Base-by-base conservation (phyloP, 2,113 vertebrate genomes). In the Hippocampus guttulatus region DNA sequence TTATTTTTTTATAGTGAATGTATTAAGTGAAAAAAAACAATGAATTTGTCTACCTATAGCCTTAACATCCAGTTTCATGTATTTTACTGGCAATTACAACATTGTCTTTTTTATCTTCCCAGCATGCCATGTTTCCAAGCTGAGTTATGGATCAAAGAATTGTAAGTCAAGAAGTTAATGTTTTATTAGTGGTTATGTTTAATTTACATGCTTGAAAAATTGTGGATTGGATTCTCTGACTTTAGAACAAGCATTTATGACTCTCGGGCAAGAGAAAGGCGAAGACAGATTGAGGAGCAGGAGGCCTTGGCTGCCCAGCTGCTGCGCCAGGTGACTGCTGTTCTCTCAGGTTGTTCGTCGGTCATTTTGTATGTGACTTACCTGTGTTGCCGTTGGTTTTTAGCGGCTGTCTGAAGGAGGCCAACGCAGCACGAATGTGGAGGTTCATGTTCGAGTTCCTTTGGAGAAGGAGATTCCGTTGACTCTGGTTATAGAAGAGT, bases 71-170 rank as follows among this genome's bases (percentile, higher is more conserved):
- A 27, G 21, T 68, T 15, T 12, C 12, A 1, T 30, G 12, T 49
- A 49, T 41, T 67, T 71, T 27, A 12, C 30, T 52, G 52, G 0
- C 21, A 18, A 60, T 5, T 27, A n/a, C 54, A 38, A 75, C 67
- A 70, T 71, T 73, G 67, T 70, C 21, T 20, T 18, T 18, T 45
- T 45, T 66, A 0, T 81, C 1, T 68, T 76, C 75, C 23, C 74
- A 98, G 96, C 66, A 80, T 89, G 70, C 91, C 92, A 0, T 95
- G 93, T 85, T 98, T 99, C 89, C 92, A 96, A 75, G 94, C 95
- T 0, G 96, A 98, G 54, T 85, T 96, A 4, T 99, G 97, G 97
- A 98, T 98, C 89, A 99, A 97, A 91, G 97, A 99, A 89, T 82
- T 98, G 97, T 98, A 87, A 96, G 95, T 94, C 12, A 30, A n/a